Conservation (phyloP, 2,113 vertebrate species). For the Grallaria varia region DNA sequence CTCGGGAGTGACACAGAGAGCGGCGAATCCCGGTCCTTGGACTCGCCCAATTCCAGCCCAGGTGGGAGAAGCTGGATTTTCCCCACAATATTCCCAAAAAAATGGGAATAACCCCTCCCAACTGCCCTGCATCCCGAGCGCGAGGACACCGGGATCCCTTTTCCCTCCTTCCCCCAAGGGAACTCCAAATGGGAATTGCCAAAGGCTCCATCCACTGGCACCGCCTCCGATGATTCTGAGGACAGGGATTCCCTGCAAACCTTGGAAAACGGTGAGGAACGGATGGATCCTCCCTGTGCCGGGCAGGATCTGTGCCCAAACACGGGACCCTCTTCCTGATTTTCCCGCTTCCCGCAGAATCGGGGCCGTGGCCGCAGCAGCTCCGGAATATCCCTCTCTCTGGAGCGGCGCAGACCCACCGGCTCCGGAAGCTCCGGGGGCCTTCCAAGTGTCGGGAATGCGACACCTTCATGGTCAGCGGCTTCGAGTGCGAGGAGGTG, state of each 20-base stretch:
- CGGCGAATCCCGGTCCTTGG: constrained; percentile 74
- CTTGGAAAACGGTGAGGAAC: constrained; percentile 73
- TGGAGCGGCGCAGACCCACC: constrained; percentile 83
- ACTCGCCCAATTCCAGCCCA: constrained; percentile 84
- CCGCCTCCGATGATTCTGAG: constrained; percentile 86
- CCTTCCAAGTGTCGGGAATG: constrained; percentile 91
- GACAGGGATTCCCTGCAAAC: constrained; percentile 78
- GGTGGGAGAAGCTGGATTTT: constrained; percentile 65
- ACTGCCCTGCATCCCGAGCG: accelerated
- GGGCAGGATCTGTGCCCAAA: accelerated
- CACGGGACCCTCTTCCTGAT: accelerated
- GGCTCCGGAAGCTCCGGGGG: constrained; percentile 82
- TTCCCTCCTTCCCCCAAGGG: background rate
- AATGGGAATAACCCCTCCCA: accelerated
- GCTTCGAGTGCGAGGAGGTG: constrained; percentile 93
- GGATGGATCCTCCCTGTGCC: accelerated
- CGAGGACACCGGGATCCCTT: no score
- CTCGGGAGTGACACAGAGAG: constrained; percentile 80
- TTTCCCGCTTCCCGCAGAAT: constrained; percentile 39
- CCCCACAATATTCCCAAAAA: background rate
- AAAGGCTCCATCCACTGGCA: constrained; percentile 79
- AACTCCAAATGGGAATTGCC: constrained; percentile 60
- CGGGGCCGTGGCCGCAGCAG: constrained; percentile 38
- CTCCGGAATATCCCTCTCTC: constrained; percentile 74
- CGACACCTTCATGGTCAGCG: constrained; percentile 89